These are phyloP conservation scores for Microtus ochrogaster DNA, from an alignment of 2,113 vertebrate genomes.

Conservation along the genomic window DNA sequence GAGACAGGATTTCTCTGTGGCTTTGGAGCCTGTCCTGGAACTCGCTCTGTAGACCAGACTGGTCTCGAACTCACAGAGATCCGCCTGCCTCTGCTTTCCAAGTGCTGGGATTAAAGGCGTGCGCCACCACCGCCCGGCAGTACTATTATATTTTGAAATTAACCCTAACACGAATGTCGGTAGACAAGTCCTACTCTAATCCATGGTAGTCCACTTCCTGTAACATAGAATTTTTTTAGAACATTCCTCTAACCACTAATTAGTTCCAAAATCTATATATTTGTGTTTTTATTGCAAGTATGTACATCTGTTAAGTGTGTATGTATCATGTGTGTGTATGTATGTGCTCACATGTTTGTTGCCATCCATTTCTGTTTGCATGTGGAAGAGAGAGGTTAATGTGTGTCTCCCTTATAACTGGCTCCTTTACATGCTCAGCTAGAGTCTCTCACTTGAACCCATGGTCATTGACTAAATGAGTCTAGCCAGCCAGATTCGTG, in stretches of 20 bases:
- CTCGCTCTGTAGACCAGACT: no score
- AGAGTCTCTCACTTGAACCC: not conserved
- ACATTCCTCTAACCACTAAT: not conserved
- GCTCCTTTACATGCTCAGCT: not conserved
- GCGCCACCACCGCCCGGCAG: no score
- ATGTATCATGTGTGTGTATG: not conserved
- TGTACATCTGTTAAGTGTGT: not conserved
- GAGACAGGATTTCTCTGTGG: no score
- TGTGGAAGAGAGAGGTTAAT: not conserved
- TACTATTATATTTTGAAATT: not conserved
- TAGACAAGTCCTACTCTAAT: no score
- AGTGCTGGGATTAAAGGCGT: no score
- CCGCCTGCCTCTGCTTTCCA: no score
- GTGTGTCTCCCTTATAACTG: not conserved
- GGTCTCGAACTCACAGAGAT: no score
- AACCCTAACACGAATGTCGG: not conserved
- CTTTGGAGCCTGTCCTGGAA: no score
- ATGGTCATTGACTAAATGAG: not conserved
- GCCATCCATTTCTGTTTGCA: not conserved
- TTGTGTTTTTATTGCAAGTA: not conserved
- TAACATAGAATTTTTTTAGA: not conserved
- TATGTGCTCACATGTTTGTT: not conserved
- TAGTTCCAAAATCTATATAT: not conserved
- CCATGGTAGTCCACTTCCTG: not conserved
- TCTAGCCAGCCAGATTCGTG: not conserved